Evolutionary conservation across 2,113 vertebrate genomes (phyloP), one percentile per base, ranked within the genome.

Genomic region (Siniperca chuatsi): DNA sequence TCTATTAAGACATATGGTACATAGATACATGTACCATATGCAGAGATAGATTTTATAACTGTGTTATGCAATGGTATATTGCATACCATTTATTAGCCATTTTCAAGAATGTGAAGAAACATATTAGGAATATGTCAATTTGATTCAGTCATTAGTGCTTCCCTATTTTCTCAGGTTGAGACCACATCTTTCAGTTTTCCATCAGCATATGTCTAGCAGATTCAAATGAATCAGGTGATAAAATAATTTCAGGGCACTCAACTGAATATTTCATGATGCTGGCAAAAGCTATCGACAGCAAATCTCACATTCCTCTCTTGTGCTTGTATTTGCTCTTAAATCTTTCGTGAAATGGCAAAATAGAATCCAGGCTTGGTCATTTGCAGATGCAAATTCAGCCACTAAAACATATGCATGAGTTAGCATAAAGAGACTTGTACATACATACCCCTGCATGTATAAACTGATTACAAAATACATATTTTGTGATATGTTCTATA

Each of bases 241-340:
- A 90, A 93, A 88, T 88, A 40, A 85, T 90, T 91, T 90, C 81
- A 84, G 57, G 52, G 62, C 85, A 87, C 85, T 84, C 84, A 71
- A 54, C 87, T 90, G 86, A 88, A 92, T 93, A 89, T 92, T 92
- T 88, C 71, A 93, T 85, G 87, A 91, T 40, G 69, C 82, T 48
- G 62, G 79, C 78, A 55, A 75, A 89, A 75, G 78, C 79, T 66
- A 79, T 84, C 6, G 40, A 65, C 81, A 25, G 55, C 62, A 35
- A 55, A 37, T 81, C 78, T 57, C 71, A 23, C 75, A 66, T 73
- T 65, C 60, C 72, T 70, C 83, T 87, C 46, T 78, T 37, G 23
- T n/a, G 89, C 66, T 82, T 91, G 90, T 82, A 92, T 82, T 80
- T 71, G 61, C 62, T 58, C 60, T 84, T 90, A 92, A 92, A 90